Base-by-base conservation (phyloP, 2,797 vertebrate species). In the Pseudomugil tenellus region DNA sequence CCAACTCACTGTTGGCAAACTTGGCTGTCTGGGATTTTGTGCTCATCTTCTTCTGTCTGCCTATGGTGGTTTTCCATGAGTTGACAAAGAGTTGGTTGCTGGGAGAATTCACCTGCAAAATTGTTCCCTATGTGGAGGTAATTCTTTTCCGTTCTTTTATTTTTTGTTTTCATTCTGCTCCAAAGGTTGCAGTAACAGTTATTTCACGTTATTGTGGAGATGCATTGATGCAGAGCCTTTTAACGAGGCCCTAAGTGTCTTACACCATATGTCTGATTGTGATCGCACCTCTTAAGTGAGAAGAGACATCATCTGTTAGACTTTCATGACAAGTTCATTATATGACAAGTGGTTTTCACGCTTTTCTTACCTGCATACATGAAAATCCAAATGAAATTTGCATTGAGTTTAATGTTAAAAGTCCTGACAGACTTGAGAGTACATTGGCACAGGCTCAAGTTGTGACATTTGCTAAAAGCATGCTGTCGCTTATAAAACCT, bases 81-180 rank as follows among this genome's bases (percentile, higher is more conserved):
- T 94, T 99, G 75, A 98, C 97, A 17, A 98, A 98, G 89, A 97
- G 96, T 81, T 99, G 97, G 96, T 92, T 99, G 63, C 89, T 99
- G 86, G 98, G 98, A 31, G 97, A 98, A 65, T 96, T 99, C 91
- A 97, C 98, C 74, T 99, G 98, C 93, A 98, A 96, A 92, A 95
- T 99, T 66, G 94, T 99, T 71, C 97, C 98, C 8, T 99, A 99
- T 54, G 93, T 99, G 57, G 97, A 99, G 97, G 98, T 99, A 97
- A 86, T 68, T 67, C 9, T 16, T 9, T 13, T 35, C 9, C 29
- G 14, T 31, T 35, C 1, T 39, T 25, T 48, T 8, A 21, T 37
- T 41, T 68, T 37, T 13, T n/a, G 28, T 13, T n/a, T 14, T 32
- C 11, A 49, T 46, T 56, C 8, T 32, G 1, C 28, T 62, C 13